Evolutionary conservation across 2,888 invertebrate genomes (phyloP), one percentile per base, ranked within the genome.

Genomic region (Aporophyla nigra): DNA sequence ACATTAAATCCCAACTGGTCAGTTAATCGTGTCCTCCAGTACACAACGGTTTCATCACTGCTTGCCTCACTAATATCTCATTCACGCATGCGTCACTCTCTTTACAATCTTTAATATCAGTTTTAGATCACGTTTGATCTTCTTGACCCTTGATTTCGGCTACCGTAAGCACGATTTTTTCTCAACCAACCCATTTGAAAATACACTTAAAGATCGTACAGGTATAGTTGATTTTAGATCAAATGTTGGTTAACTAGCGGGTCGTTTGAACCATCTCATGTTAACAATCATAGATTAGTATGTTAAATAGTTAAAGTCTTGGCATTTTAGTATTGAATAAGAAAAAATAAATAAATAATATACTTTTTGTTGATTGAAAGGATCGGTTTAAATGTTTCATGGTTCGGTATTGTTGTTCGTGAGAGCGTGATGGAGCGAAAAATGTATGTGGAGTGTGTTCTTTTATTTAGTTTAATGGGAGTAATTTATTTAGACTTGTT

Each of bases 111-210:
- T 91, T 93, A 93, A 94, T 95, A 96, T 96, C 96, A 95, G 94
- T 95, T 95, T 95, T 94, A 91, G 94, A 95, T 95, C 96, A 95
- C 94, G 95, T 85, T 93, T 96, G 96, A 96, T 95, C 96, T 95
- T 92, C 90, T 76, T 95, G 96, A 96, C 96, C 96, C 95, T 92
- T 93, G 93, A 94, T 94, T 95, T 96, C 92, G 94, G 96, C 96
- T 96, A 96, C 96, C 91, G 96, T 96, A 92, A 92, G 91, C 96
- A 96, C 95, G 95, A 95, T 92, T 93, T 74, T 93, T 91, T 91
- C 86, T 81, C 77, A 86, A 79, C 76, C 65, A 74, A 70, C 75
- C 65, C 87, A 89, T 81, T 74, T 80, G 24, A 93, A 90, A 91
- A 75, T 88, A 80, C 54, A 82, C 89, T 86, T 82, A 92, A 87